Conservation (phyloP, 2,888 invertebrate genomes). For the Empis livida region DNA sequence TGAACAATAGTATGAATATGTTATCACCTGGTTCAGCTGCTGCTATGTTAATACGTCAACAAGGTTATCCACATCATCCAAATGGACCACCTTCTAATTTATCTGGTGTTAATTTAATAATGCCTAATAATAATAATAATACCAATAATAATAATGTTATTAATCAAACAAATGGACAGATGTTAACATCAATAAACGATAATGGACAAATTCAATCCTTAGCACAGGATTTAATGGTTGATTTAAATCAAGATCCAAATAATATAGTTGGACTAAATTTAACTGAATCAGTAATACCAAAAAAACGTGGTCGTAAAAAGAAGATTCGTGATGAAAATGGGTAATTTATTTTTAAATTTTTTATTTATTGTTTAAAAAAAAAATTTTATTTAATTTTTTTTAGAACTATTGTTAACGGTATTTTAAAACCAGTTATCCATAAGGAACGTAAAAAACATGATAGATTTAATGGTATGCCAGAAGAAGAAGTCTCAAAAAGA, state of each 20-base stretch:
- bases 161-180: conserved; percentile 1
- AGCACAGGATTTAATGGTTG: not conserved
- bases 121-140: not conserved
- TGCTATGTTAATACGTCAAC: conserved; percentile 7
- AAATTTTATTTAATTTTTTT: conserved; percentile 2
- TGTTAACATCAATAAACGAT: conserved; percentile 6
- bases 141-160: not conserved
- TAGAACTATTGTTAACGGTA: conserved; percentile 14
- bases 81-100: not conserved
- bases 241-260: conserved; percentile 5
- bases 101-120: not conserved
- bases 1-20: conserved; percentile 20
- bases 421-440: conserved; percentile 22
- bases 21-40: conserved; percentile 15
- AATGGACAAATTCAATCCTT: conserved; percentile 6
- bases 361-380: too few relatives aligned
- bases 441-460: conserved; percentile 90
- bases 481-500: conserved; percentile 88
- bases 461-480: conserved; percentile 91
- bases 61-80: conserved; percentile 7
- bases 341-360: conserved; percentile 21
- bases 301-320: conserved; percentile 79
- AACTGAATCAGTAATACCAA: conserved; percentile 40
- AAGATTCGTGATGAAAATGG: conserved; percentile 56
- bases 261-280: conserved; percentile 2